Conservation (phyloP, 2,797 vertebrate genomes). For the Chaunax sp. region DNA sequence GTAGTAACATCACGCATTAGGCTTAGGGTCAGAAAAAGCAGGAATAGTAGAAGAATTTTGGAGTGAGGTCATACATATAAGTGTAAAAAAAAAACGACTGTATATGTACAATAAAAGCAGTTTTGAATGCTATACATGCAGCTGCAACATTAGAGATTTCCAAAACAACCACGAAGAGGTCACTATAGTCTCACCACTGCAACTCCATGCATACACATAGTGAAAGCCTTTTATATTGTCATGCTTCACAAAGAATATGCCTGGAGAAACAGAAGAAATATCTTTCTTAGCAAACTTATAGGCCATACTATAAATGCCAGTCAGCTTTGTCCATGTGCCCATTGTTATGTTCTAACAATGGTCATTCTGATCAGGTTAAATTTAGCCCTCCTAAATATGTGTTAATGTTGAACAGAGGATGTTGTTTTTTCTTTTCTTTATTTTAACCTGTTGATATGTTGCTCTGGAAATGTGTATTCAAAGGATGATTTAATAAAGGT, state of each 20-base stretch:
- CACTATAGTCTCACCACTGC: not conserved
- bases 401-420: too few relatives aligned
- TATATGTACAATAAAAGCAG: too few relatives aligned
- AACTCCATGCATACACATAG: not conserved
- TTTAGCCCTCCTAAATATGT: not conserved
- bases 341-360: not conserved
- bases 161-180: not conserved
- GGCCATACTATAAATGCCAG: not conserved
- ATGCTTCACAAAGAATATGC: not conserved
- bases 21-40: too few relatives aligned
- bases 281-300: not conserved
- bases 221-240: not conserved
- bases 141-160: not conserved
- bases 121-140: not conserved
- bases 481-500: constrained; percentile 25
- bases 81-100: not conserved
- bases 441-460: not conserved
- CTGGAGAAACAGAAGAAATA: not conserved
- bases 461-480: constrained; percentile 16
- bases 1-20: too few relatives aligned
- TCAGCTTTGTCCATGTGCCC: not conserved
- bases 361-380: not conserved
- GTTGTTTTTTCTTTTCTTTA: not conserved
- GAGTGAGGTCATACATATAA: too few relatives aligned
- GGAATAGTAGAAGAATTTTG: too few relatives aligned